These are phyloP conservation scores for Anticlea derivata DNA, from an alignment of 2,888 invertebrate genomes.

Conservation along the genomic window DNA sequence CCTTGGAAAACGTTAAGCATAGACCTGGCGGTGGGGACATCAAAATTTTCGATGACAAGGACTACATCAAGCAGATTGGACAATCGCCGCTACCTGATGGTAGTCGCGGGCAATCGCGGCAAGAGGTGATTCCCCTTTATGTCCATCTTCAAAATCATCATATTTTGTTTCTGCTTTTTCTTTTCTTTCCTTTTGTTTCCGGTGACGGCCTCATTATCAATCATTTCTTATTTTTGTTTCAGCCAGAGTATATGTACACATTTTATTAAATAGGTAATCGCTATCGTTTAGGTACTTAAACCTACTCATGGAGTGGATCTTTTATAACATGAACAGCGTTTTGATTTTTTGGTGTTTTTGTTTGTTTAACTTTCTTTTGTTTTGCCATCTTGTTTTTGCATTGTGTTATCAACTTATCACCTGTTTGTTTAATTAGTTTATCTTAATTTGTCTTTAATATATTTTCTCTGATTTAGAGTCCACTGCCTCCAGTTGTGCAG, in stretches of 20 bases:
- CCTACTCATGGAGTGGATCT: conserved; percentile 30
- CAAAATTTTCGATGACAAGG: conserved; percentile 97
- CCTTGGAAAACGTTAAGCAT: conserved; percentile 95
- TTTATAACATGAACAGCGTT: conserved; percentile 35
- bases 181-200: conserved; percentile 42
- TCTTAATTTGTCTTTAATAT: conserved; percentile 16
- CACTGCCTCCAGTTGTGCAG: conserved; percentile 85
- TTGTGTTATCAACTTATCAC: conserved; percentile 33
- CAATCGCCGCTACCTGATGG: conserved; percentile 66
- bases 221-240: conserved; percentile 69
- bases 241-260: conserved; percentile 80
- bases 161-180: conserved; percentile 46
- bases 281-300: no score
- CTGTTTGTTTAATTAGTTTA: conserved; percentile 18
- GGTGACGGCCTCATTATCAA: conserved; percentile 58
- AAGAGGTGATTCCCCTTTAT: conserved; percentile 75
- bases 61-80: conserved; percentile 91
- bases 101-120: conserved; percentile 67
- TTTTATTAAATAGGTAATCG: conserved; percentile 69
- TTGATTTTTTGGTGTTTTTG: conserved; percentile 41
- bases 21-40: conserved; percentile 96
- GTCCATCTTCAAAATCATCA: conserved; percentile 45
- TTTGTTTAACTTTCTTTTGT: conserved; percentile 38
- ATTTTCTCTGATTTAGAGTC: conserved; percentile 85
- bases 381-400: conserved; percentile 43